Base-by-base conservation (phyloP, 2,888 invertebrate genomes). In the Eristalis pertinax region DNA sequence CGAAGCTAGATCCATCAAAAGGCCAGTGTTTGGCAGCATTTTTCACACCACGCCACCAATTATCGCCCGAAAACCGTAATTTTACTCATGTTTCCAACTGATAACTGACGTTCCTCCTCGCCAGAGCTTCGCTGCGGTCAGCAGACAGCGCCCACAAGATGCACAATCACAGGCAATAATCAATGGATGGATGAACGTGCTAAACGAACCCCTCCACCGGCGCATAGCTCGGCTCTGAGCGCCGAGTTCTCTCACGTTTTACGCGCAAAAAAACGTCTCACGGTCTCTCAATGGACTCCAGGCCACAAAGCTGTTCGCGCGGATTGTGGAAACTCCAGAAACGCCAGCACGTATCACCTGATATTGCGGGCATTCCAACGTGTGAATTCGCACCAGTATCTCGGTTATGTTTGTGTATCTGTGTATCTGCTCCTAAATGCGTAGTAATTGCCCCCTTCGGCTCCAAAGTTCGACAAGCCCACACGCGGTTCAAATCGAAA, bases 331-430 rank as follows among this genome's bases (percentile, higher is more conserved):
- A 24, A 43, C 19, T 64, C 38, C 38, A 15, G 11, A 72, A 50
- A 65, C 60, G 35, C 26, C 60, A 83, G 67, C 83, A 83, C 83
- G 83, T 83, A 73, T 38, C 67, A 11, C 65, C 22, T 60, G 82
- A 82, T 82, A 72, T 13, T 8, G 50, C 19, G 24, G 10, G 50
- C 19, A 83, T 78, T 73, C 83, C 67, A 83, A 83, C 73, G 81
- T 81, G 81, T 63, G 22, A 70, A 8, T 69, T 15, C 11, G 38
- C 65, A 76, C n/a, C 60, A 26, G 10, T 24, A 24, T 26, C 13
- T 60, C 60, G 26, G 26, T 10, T 22, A 13, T 1, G 41, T 41
- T 11, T 41, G 4, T 41, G 4, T n/a, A n/a, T n/a, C n/a, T n/a
- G n/a, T n/a, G 15, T n/a, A n/a, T 50, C 19, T 2, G 19, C 19